Evolutionary conservation across 2,113 vertebrate genomes (phyloP), one percentile per base, ranked within the genome.

Genomic region (Corythornis cristatus): DNA sequence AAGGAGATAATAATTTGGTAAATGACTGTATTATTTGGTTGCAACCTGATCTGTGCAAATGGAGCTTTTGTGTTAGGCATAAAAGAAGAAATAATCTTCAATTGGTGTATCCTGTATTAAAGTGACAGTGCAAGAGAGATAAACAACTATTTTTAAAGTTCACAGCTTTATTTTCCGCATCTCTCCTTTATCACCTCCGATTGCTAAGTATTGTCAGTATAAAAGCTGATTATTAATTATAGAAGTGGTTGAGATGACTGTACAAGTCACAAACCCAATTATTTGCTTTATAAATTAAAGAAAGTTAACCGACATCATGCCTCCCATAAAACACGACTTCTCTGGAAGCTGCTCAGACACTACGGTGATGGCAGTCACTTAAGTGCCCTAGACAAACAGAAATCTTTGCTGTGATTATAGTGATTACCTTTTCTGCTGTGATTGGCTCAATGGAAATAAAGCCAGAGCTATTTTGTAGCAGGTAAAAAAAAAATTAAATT

Each of bases 321-420:
- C 54, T 76, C 54, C 42, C 43, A 43, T 73, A 35, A 74, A 86
- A 43, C 13, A n/a, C 6, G 17, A 50, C 43, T 68, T 81, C 73
- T 80, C 85, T 74, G 72, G 78, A 92, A 95, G 75, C 88, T 93
- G 60, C 87, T 93, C 77, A 93, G 92, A 91, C 58, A 61, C 84
- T 73, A 61, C 28, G 9, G 87, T 71, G 85, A 95, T 93, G 89
- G 62, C 73, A 87, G 90, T 75, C 58, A 90, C 74, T 91, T 80
- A 91, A 90, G 84, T 68, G 50, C 70, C 79, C 88, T 83, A 94
- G 94, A 83, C 73, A 96, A 96, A 93, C 66, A 77, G 75, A 89
- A 86, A 79, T 80, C 93, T 91, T 93, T 84, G 40, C 78, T 81
- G 45, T 92, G 95, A 93, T 89, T 93, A 94, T 91, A 84, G 70